These are phyloP conservation scores for Sardinella longiceps DNA, from an alignment of 2,797 vertebrate genomes.

Conservation along the genomic window DNA sequence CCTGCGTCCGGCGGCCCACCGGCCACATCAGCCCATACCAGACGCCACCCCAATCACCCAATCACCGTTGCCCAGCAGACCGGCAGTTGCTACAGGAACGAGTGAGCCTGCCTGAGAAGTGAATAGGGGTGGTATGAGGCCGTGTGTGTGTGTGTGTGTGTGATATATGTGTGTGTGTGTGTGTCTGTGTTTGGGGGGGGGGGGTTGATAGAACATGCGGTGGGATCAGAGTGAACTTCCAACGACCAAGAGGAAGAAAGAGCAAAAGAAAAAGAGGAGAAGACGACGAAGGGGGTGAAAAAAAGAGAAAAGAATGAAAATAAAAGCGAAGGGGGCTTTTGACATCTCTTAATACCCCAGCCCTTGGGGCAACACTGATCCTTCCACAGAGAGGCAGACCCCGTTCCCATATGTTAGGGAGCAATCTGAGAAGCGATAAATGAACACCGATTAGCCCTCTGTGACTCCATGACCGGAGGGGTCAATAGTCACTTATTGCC, in stretches of 20 bases:
- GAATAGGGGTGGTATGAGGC: neutral
- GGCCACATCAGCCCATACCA: constrained; percentile 22
- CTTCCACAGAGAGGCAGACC: neutral
- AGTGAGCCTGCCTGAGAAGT: neutral
- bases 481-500: constrained; percentile 3
- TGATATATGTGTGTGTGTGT: neutral
- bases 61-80: neutral
- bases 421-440: constrained; percentile 6
- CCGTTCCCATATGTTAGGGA: neutral
- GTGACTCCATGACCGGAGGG: neutral
- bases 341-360: neutral
- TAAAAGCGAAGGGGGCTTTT: constrained; percentile 3
- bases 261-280: neutral
- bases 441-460: constrained; percentile 1
- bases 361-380: constrained; percentile 30
- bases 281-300: neutral
- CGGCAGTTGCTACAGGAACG: neutral
- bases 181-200: neutral
- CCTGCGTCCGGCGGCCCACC: constrained; percentile 27
- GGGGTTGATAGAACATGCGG: neutral
- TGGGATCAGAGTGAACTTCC: constrained; percentile 22
- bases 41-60: constrained; percentile 4
- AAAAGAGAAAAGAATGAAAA: constrained; percentile 3
- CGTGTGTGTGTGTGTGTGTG: neutral
- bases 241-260: neutral